These are phyloP conservation scores for Tetranychus piercei DNA, from an alignment of 2,888 invertebrate genomes.

Conservation along the genomic window DNA sequence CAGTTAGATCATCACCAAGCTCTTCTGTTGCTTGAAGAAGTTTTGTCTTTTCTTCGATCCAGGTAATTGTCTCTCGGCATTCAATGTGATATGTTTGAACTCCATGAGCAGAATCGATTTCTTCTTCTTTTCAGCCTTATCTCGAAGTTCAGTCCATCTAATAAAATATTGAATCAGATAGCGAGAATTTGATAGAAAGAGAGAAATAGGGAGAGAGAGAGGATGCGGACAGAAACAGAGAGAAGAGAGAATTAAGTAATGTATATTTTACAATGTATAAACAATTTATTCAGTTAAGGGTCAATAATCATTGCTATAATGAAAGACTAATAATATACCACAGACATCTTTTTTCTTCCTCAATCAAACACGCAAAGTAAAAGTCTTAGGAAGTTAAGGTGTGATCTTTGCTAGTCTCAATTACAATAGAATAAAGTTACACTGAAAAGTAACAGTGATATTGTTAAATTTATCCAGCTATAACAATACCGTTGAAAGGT, in stretches of 20 bases:
- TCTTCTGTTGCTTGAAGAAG: conserved; percentile 94
- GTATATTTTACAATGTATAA: not conserved
- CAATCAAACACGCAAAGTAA: not conserved
- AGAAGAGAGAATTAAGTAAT: not conserved
- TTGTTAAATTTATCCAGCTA: too few relatives aligned
- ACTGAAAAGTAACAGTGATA: too few relatives aligned
- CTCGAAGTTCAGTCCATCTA: conserved; percentile 48
- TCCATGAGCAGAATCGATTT: conserved; percentile 84
- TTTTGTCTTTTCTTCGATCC: conserved; percentile 98
- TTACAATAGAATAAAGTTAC: too few relatives aligned
- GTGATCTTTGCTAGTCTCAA: too few relatives aligned
- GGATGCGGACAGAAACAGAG: not conserved
- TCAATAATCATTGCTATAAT: not conserved
- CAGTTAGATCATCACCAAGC: conserved; percentile 79
- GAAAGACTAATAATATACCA: not conserved
- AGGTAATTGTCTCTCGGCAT: conserved; percentile 89
- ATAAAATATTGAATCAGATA: conserved; percentile 15
- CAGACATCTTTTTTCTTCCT: not conserved
- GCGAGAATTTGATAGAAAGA: not conserved
- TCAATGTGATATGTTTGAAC: conserved; percentile 99
- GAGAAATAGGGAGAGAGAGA: not conserved
- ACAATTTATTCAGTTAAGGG: not conserved
- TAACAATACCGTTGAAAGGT: not conserved
- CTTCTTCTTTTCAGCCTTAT: conserved; percentile 93
- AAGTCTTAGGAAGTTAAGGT: not conserved